phyloP scores from a whole-genome alignment of 2,797 vertebrate species.

The Clarias pachynema region DNA sequence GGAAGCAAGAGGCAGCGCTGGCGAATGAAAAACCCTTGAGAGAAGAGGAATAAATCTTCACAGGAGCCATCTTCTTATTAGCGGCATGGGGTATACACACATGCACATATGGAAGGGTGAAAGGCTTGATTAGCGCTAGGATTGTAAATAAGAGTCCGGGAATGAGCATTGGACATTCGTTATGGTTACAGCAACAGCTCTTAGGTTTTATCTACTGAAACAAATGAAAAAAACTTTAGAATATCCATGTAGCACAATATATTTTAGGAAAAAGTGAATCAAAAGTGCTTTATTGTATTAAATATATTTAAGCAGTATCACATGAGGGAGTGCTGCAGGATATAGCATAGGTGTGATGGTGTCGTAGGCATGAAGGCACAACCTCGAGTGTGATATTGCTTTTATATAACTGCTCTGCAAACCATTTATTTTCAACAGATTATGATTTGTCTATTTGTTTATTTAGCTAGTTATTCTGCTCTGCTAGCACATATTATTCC shows the following conservation, averaged over 20 bases:
- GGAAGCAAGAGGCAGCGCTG: not conserved
- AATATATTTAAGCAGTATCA: no score
- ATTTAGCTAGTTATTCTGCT: no score
- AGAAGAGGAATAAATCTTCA: not conserved
- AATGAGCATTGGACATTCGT: not conserved
- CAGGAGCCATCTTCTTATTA: not conserved
- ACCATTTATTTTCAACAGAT: no score
- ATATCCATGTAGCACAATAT: not conserved
- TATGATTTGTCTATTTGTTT: no score
- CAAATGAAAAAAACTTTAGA: no score
- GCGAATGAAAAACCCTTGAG: not conserved
- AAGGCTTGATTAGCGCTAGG: not conserved
- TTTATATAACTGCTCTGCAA: no score
- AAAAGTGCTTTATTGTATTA: not conserved
- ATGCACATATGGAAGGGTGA: not conserved
- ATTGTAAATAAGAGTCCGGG: not conserved
- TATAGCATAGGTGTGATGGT: no score
- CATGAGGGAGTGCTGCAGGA: no score
- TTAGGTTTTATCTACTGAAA: no score
- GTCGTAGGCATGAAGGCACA: no score
- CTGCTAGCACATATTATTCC: no score
- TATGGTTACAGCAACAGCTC: not conserved
- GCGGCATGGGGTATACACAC: not conserved
- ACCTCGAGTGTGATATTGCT: no score
- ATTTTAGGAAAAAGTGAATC: not conserved